Percentiles rank a stretch among this genome's conserved stretches.
Evolutionary conservation across 2,888 invertebrate genomes (phyloP).

Genomic region (Cantharis rustica): DNA sequence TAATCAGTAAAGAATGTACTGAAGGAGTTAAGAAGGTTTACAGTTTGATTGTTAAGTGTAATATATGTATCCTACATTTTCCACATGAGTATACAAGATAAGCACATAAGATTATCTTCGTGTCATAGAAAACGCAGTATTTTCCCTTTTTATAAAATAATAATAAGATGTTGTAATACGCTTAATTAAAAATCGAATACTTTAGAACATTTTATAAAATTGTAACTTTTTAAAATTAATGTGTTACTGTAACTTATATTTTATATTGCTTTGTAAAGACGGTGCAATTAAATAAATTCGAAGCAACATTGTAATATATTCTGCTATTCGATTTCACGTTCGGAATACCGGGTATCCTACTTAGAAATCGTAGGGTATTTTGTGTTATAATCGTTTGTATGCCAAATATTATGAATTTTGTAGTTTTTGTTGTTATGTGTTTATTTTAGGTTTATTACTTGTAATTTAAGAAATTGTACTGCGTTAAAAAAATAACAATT

Average conservation of each 20-base stretch:
- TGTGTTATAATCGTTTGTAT: slow-evolving; percentile 3
- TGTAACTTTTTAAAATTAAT: neutral
- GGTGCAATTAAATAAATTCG: slow-evolving; percentile 13
- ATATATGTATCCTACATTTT: slow-evolving; percentile 1
- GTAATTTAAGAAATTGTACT: slow-evolving; percentile 1
- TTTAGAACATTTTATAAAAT: neutral
- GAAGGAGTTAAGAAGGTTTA: neutral
- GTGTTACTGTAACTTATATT: neutral
- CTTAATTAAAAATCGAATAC: slow-evolving; percentile 2
- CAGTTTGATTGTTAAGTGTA: neutral
- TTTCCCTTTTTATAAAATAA: neutral
- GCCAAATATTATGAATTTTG: neutral
- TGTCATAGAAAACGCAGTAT: neutral
- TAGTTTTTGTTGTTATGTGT: neutral
- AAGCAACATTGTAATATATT: neutral
- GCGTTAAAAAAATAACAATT: slow-evolving; percentile 10
- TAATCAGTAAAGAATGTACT: neutral
- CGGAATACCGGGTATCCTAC: slow-evolving; percentile 51
- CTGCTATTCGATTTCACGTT: slow-evolving; percentile 36
- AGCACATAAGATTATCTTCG: neutral
- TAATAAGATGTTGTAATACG: neutral
- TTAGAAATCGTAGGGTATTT: slow-evolving; percentile 35
- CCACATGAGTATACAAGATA: neutral
- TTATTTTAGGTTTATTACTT: neutral
- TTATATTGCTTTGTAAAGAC: slow-evolving; percentile 1